Evolutionary conservation across 2,113 vertebrate species (phyloP), one percentile per base, ranked within the genome.

Genomic region (Chitala chitala): DNA sequence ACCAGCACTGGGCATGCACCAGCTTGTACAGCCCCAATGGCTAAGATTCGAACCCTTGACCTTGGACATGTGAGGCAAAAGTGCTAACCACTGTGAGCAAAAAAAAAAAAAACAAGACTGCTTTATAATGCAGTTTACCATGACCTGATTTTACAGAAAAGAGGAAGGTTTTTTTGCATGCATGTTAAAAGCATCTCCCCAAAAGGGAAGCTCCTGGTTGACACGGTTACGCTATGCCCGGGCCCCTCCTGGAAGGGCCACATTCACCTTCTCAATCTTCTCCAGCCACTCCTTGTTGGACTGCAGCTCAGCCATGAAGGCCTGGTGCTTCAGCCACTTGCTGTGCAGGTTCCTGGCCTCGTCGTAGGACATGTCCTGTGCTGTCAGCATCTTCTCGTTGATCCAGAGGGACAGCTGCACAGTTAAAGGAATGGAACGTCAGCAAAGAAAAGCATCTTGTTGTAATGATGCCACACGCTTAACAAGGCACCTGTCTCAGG

Each of bases 231-330:
- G 29, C 22, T 13, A 9, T n/a, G 9, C 64, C n/a, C 40, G 20
- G 13, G n/a, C 22, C 22, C 64, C 64, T 12, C n/a, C 40, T 12
- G n/a, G n/a, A 15, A 44, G 64, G 15, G n/a, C 12, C 36, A 3
- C 10, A 53, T 71, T 73, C 76, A 98, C 96, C 94, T 95, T 95
- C 81, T 98, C 88, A 73, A 99, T 98, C 89, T 99, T 98, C 76
- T 99, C 96, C 77, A 99, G 93, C 97, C 97, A 99, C 77, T 98
- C 96, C 87, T 99, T 99, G 88, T 99, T 99, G 86, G 95, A 97
- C 79, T 93, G 96, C 10, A 94, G 90, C 69, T 95, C 94, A 61
- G 94, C 94, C 92, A 94, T 95, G 71, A 95, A 95, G 0, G 94
- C 93, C 69, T 95, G 94, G 65, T 95, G 94, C 71, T 95, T 95